Percentiles rank a stretch among this genome's conserved stretches.
Conservation (phyloP, 53 echinoderm and acorn worm genomes). For the Antedon mediterranea region DNA sequence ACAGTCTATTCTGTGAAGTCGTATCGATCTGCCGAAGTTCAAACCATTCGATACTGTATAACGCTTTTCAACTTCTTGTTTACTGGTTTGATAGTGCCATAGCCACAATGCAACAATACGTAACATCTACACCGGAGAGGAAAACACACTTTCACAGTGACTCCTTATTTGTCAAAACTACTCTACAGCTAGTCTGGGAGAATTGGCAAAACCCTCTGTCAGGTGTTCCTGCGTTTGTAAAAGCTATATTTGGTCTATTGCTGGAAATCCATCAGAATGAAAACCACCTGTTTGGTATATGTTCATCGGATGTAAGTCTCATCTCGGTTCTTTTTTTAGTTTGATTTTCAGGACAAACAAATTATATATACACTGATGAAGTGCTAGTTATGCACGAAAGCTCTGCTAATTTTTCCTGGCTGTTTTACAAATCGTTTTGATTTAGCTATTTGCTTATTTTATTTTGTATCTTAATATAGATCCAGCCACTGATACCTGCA, state of each 20-base stretch:
- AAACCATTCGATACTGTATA: not conserved
- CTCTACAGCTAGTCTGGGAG: slow-evolving; percentile 46
- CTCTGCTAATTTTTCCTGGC: no score
- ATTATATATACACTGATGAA: no score
- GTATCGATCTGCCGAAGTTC: not conserved
- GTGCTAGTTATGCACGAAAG: no score
- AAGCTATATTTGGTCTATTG: slow-evolving; percentile 24
- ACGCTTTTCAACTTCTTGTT: not conserved
- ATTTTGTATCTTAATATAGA: no score
- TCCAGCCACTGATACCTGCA: no score
- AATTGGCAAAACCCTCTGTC: slow-evolving; percentile 75
- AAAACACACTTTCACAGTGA: not conserved
- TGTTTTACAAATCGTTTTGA: no score
- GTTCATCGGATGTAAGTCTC: slow-evolving; percentile 19
- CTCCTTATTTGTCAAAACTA: slow-evolving; percentile 11
- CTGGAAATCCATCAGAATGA: slow-evolving; percentile 37
- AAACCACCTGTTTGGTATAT: slow-evolving; percentile 5
- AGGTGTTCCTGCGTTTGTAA: slow-evolving; percentile 49
- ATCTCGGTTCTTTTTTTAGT: no score
- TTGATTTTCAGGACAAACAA: no score
- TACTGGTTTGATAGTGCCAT: not conserved
- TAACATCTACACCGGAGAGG: not conserved
- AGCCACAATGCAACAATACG: not conserved
- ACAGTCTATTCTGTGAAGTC: not conserved
- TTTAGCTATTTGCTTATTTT: no score